Percentiles rank a stretch among this genome's conserved stretches.
Conservation (phyloP, 2,113 vertebrate genomes). For the Condylura cristata region DNA sequence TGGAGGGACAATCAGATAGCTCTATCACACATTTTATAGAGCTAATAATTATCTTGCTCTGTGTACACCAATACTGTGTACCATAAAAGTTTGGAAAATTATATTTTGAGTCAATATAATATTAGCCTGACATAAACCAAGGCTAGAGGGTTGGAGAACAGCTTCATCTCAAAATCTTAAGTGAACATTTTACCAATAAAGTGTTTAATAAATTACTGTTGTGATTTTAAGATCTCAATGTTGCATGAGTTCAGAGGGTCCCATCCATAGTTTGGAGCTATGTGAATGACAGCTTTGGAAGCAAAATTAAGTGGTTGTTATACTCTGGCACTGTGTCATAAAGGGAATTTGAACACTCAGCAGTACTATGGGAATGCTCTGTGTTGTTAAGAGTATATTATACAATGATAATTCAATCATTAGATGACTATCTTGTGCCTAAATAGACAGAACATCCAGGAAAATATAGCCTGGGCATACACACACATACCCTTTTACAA, state of each 20-base stretch:
- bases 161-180: not conserved
- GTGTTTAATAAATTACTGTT: not conserved
- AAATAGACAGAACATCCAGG: not conserved
- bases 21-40: not conserved
- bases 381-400: no score
- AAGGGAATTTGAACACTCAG: not conserved
- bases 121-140: not conserved
- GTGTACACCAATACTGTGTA: not conserved
- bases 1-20: not conserved
- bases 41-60: not conserved
- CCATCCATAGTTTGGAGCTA: no score
- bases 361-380: not conserved
- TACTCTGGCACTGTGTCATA: fast-evolving
- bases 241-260: not conserved
- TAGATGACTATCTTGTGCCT: not conserved
- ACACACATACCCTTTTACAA: not conserved
- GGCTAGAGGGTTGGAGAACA: not conserved
- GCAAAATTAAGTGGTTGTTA: not conserved
- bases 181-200: not conserved
- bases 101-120: not conserved
- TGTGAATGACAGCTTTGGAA: not conserved
- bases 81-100: not conserved
- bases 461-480: not conserved
- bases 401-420: not conserved
- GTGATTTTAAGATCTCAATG: not conserved